Percentiles rank a stretch among this genome's conserved stretches.
Conservation (phyloP, 2,113 vertebrate genomes). For the Hemiprocne comata region DNA sequence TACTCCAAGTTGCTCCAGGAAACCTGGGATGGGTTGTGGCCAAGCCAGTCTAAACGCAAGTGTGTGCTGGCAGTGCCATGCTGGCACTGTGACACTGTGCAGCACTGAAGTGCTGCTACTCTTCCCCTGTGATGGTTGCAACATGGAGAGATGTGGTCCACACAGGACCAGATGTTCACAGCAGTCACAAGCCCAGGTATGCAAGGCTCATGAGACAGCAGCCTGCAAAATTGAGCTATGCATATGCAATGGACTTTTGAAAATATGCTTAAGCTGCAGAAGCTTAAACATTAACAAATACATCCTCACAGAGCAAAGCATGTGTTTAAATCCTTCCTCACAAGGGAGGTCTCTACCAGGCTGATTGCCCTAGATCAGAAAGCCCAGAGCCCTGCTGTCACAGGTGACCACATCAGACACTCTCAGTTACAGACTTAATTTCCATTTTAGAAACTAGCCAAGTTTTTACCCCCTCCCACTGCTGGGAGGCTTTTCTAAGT, state of each 20-base stretch:
- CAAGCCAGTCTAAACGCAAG: background rate
- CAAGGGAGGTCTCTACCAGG: background rate
- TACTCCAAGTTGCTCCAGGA: background rate
- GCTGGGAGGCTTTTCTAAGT: conserved; percentile 2
- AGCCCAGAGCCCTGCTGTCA: background rate
- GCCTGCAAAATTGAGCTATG: background rate
- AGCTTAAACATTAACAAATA: conserved; percentile 35
- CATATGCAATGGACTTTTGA: background rate
- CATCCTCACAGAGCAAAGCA: background rate
- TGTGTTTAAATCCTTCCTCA: background rate
- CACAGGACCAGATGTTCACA: background rate
- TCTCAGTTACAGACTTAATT: background rate
- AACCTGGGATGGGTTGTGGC: background rate
- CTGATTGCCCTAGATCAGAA: background rate
- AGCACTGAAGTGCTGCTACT: background rate
- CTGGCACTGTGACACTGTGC: background rate
- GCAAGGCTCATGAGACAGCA: background rate
- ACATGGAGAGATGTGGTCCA: accelerated
- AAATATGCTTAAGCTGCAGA: conserved; percentile 26
- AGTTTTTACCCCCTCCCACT: background rate
- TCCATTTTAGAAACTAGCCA: conserved; percentile 1
- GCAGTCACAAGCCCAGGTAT: background rate
- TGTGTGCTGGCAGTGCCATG: background rate
- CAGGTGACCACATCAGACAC: conserved; percentile 45
- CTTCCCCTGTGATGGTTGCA: background rate